Base-by-base conservation (phyloP, 2,888 invertebrate genomes). In the Heliconius aoede region DNA sequence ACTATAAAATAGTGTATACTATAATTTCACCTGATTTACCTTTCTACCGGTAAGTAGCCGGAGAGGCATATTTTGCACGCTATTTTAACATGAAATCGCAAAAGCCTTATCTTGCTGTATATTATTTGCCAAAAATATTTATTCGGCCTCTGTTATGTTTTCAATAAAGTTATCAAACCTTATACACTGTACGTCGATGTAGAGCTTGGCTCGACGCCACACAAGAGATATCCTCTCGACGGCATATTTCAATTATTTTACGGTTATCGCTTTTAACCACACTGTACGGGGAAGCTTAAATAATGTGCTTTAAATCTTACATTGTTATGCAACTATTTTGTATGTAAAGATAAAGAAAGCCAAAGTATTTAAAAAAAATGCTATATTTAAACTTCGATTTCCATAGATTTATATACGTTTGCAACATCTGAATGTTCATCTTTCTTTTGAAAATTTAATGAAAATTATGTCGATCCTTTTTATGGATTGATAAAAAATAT, bases 21-120 rank as follows among this genome's bases (percentile, higher is more conserved):
- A 86, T 89, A 90, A 90, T 89, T 91, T 86, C 78, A 82, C 85
- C 86, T 88, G 89, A 91, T 91, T 89, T 90, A 90, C 85, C 69
- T 72, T 80, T 85, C 84, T 67, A 78, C 76, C 85, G 85, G 84
- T 85, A 84, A 85, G 85, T 84, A 85, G 84, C 85, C 86, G 83
- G 85, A 86, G 86, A 88, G 85, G 80, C 80, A 83, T 84, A 84
- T 86, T 89, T 87, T 83, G 85, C 86, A 87, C 86, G 86, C 86
- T 81, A 86, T 87, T 91, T 90, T 85, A 86, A 81, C 85, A 86
- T 85, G 84, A 77, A 78, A 79, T 79, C 68, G n/a, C n/a, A n/a
- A n/a, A n/a, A n/a, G 30, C 5, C 3, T 4, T 46, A 30, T 28
- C 77, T 79, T 78, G 75, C 80, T 76, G 79, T 80, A 36, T 36